Evolutionary conservation across 1,140 invertebrate species (phyloP), one percentile per base, ranked within the genome.

Genomic region (Drosophila burlai): DNA sequence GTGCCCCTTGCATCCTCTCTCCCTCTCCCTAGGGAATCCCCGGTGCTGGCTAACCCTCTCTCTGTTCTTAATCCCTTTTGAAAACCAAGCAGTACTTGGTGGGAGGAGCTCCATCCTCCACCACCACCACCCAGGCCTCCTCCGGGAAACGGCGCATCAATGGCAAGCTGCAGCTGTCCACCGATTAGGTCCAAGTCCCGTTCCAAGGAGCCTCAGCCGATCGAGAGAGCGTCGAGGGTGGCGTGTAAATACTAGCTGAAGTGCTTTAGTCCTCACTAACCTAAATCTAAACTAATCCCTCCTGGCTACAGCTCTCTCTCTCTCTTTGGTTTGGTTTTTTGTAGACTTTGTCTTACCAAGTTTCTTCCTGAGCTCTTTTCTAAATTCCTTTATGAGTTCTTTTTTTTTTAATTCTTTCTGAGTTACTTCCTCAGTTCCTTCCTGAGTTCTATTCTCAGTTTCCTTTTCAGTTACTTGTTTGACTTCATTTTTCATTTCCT

Each of bases 201-300:
- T 24, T 16, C 9, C 16, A 16, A 47, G 49, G 38, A 66, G 13
- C n/a, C 49, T 16, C 43, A 49, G 26, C 26, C 18, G 18, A n/a
- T 29, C 29, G 26, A 38, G 21, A 18, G 24, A 29, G 18, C 34
- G 57, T 52, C 49, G 49, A 18, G 49, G 40, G 26, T 57, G 60
- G 42, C 78, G 46, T 86, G 83, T 87, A 87, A 83, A 84, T 80
- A 80, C 42, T 62, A 43, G 66, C 42, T 54, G 21, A 29, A 42
- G 36, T 64, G 45, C 50, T 55, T 55, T 55, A 55, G 18, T 15
- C 1, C 15, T 8, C 9, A 38, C 13, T 16, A 38, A 24, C 4
- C 18, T 15, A 15, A 15, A 38, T 21, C 50, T 54, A 15, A 54
- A 54, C 11, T 34, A 34, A 54, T 54, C 50, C n/a, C 34, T 13